Evolutionary conservation across 2,797 vertebrate genomes (phyloP).

Genomic region (Eurystomus glaucurus): DNA sequence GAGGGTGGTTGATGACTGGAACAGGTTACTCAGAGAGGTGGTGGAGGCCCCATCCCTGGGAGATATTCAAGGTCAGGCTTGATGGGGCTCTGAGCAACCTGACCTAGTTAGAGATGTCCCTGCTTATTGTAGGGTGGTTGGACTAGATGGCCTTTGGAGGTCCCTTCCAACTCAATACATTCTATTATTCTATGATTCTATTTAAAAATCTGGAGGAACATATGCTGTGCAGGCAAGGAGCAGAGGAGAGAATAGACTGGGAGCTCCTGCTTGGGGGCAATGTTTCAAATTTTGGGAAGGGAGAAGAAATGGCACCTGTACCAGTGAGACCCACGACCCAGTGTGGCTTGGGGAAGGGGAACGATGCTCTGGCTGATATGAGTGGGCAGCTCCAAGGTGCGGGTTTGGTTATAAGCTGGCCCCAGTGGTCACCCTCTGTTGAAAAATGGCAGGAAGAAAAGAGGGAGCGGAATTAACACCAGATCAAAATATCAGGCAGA

Average conservation of each 20-base stretch:
- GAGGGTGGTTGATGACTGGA: too few species aligned
- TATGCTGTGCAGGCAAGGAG: rapidly evolving
- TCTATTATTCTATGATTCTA: too few species aligned
- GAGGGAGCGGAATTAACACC: background rate
- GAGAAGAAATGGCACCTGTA: background rate
- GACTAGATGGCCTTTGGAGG: too few species aligned
- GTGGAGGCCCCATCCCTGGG: too few species aligned
- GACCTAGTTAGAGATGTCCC: too few species aligned
- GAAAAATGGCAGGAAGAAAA: background rate
- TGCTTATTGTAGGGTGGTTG: too few species aligned
- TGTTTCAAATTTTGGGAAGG: background rate
- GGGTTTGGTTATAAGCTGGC: background rate
- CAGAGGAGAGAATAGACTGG: background rate
- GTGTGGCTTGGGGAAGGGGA: background rate
- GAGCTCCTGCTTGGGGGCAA: background rate
- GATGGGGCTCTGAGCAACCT: too few species aligned
- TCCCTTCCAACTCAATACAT: too few species aligned
- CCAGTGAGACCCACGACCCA: rapidly evolving
- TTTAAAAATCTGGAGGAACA: background rate
- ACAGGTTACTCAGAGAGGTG: too few species aligned
- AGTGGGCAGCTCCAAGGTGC: rapidly evolving
- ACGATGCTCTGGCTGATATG: too few species aligned
- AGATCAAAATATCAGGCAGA: background rate
- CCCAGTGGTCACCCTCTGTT: rapidly evolving
- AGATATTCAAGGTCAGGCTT: too few species aligned